These are phyloP conservation scores for Ditylenchus weischeri DNA, from an alignment of 2,888 invertebrate genomes.

Conservation along the genomic window DNA sequence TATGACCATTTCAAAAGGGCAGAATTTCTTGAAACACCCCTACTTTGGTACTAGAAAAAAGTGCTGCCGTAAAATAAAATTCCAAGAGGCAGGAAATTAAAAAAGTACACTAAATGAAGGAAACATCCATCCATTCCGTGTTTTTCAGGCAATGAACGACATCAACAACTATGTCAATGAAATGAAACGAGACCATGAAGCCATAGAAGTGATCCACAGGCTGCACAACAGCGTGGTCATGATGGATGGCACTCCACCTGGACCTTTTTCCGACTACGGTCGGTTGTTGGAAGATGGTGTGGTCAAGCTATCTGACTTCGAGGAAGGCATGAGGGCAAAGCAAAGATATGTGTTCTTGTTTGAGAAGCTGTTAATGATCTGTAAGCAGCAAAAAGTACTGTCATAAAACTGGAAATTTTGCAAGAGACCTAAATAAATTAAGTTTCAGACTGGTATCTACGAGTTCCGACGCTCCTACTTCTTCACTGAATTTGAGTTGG, in stretches of 20 bases:
- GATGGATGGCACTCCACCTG: background rate
- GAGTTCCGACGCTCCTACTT: conserved; percentile 46
- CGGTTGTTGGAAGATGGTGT: conserved; percentile 88
- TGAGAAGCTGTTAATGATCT: conserved; percentile 90
- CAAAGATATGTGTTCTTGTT: conserved; percentile 88
- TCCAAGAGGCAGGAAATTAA: too few species aligned
- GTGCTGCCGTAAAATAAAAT: too few species aligned
- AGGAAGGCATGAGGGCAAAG: conserved; percentile 38
- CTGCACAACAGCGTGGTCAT: conserved; percentile 70
- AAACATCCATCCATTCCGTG: too few species aligned
- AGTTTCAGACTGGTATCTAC: conserved; percentile 34
- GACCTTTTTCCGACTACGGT: conserved; percentile 68
- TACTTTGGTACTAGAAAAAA: too few species aligned
- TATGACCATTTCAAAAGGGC: too few species aligned
- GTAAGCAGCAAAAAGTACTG: conserved; percentile 65
- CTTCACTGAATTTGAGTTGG: conserved; percentile 35
- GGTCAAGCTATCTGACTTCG: conserved; percentile 69
- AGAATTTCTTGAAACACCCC: too few species aligned
- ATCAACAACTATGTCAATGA: conserved; percentile 81
- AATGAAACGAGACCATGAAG: conserved; percentile 91
- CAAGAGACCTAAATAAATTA: too few species aligned
- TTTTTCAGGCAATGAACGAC: conserved; percentile 44
- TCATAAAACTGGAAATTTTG: too few species aligned
- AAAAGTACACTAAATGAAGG: too few species aligned
- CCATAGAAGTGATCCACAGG: conserved; percentile 80